Evolutionary conservation across 2,797 vertebrate genomes (phyloP).

Genomic region (Lepilemur septentrionalis): DNA sequence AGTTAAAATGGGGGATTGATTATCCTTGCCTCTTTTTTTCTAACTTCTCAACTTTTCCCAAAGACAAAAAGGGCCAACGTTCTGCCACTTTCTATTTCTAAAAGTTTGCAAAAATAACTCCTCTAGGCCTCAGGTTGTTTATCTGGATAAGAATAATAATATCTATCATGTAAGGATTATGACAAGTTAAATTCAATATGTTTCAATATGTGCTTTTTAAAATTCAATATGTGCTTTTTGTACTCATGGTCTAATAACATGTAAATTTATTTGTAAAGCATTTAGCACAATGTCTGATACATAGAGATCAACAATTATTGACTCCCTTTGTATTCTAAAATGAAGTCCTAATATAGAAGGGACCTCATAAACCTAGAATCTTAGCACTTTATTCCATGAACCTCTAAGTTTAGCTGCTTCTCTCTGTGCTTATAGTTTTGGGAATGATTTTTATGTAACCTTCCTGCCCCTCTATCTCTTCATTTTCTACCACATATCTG

Average conservation of each 20-base stretch:
- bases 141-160: slow-evolving; percentile 21
- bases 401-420: not conserved
- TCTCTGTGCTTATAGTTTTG: not conserved
- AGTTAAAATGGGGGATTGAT: not conserved
- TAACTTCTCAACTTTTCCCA: not conserved
- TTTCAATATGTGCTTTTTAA: not conserved
- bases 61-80: not conserved
- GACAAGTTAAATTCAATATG: not conserved
- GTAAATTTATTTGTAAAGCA: slow-evolving; percentile 31
- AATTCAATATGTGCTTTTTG: not conserved
- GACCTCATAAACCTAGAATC: not conserved
- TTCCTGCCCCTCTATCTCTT: not conserved
- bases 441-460: not conserved
- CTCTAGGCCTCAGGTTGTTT: not conserved
- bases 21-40: not conserved
- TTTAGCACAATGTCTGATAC: not conserved
- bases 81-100: not conserved
- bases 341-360: not conserved
- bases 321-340: not conserved
- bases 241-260: not conserved
- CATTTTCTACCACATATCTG: not conserved
- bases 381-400: not conserved
- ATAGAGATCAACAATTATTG: not conserved
- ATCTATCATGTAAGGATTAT: slow-evolving; percentile 21
- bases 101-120: slow-evolving; percentile 14